phyloP scores from a whole-genome alignment of 2,113 vertebrate genomes.

The Pterophyllum scalare region DNA sequence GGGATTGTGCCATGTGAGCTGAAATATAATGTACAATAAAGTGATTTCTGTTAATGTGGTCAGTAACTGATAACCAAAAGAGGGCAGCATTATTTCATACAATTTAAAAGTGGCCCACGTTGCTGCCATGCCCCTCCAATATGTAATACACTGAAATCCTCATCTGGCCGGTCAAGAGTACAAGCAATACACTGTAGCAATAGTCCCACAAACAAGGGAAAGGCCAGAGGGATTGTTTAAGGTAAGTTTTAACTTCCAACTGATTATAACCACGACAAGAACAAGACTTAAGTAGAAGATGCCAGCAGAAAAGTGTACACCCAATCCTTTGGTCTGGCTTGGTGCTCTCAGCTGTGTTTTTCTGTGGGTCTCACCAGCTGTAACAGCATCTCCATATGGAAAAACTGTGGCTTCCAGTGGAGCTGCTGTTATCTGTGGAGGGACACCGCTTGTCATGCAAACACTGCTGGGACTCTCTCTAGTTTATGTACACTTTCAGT shows the following conservation, averaged over 20 bases:
- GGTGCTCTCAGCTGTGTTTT: conserved; percentile 37
- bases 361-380: conserved; percentile 79
- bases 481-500: background rate
- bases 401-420: conserved; percentile 79
- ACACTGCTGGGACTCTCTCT: conserved; percentile 2
- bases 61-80: conserved; percentile 45
- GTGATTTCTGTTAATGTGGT: background rate
- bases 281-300: background rate
- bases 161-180: background rate
- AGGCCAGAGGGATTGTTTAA: background rate
- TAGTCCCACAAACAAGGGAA: background rate
- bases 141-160: background rate
- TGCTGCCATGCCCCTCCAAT: background rate
- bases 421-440: conserved; percentile 81
- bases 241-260: background rate
- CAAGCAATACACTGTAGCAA: background rate
- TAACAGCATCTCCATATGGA: conserved; percentile 86
- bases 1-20: conserved; percentile 17
- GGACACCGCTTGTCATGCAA: conserved; percentile 69
- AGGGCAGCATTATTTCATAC: conserved; percentile 53
- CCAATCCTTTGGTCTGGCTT: background rate
- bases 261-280: background rate
- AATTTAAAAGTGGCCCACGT: background rate
- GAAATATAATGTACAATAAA: conserved; percentile 9
- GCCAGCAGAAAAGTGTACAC: background rate